phyloP scores from a whole-genome alignment of 1,140 invertebrate genomes.

The Pseudomyrmex concolor region DNA sequence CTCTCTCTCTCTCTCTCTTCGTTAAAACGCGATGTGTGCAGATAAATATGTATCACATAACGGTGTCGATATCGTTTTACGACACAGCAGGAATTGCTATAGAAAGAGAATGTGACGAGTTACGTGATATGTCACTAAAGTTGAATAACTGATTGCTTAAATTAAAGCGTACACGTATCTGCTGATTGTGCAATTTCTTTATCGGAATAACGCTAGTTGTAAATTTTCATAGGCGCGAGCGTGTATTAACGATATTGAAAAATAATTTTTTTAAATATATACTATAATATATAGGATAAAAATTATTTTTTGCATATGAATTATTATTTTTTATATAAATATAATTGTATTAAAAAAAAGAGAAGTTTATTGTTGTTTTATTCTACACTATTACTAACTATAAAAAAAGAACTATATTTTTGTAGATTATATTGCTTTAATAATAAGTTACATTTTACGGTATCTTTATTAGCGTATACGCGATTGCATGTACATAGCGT shows the following conservation, averaged over 20 bases:
- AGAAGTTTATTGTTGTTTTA: background rate
- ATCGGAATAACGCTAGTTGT: too few relatives aligned
- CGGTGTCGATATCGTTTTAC: conserved; percentile 20
- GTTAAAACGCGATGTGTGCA: conserved; percentile 22
- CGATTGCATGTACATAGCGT: conserved; percentile 7
- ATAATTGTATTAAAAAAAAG: background rate
- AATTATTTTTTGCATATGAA: background rate
- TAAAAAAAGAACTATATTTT: background rate
- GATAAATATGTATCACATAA: conserved; percentile 50
- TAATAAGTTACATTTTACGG: conserved; percentile 32
- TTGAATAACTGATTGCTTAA: conserved; percentile 8
- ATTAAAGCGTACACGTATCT: conserved; percentile 29
- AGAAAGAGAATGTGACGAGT: conserved; percentile 27
- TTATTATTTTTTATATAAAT: conserved; percentile 6
- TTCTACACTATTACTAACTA: background rate
- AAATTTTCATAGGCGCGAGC: too few relatives aligned
- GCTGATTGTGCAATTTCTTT: too few relatives aligned
- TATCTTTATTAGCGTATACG: conserved; percentile 31
- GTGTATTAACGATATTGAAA: too few relatives aligned
- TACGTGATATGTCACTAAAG: conserved; percentile 30
- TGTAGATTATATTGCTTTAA: background rate
- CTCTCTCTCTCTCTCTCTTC: too few relatives aligned
- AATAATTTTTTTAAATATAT: too few relatives aligned
- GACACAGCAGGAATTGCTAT: conserved; percentile 10
- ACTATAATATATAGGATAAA: too few relatives aligned